Percentiles rank a stretch among this genome's conserved stretches.
phyloP scores from a whole-genome alignment of 92 coral and sea anemone species.

The Montipora capitata region DNA sequence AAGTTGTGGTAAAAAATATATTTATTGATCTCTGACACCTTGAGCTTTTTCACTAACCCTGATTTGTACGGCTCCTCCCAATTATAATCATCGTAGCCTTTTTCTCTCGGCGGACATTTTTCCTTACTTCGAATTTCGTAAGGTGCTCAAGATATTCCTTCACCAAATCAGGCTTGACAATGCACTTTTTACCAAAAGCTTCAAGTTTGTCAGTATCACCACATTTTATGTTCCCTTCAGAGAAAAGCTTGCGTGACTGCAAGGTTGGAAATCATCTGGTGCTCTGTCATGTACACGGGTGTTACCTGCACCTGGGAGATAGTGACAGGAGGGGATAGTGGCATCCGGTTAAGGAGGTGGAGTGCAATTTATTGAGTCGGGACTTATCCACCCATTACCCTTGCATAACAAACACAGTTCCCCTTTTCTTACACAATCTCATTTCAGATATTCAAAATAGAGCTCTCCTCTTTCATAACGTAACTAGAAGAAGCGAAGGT shows the following conservation, averaged over 20 bases:
- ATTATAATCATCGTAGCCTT: too few relatives aligned
- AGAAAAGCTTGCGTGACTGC: constrained; percentile 53
- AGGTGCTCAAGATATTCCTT: too few relatives aligned
- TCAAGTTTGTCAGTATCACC: constrained; percentile 51
- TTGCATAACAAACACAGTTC: not conserved
- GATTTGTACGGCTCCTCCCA: too few relatives aligned
- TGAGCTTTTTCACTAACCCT: not conserved
- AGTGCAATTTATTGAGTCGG: not conserved
- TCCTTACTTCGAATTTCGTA: too few relatives aligned
- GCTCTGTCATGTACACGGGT: not conserved
- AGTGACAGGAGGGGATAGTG: constrained; percentile 15
- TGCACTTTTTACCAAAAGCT: constrained; percentile 23
- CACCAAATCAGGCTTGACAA: not conserved
- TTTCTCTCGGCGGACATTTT: too few relatives aligned
- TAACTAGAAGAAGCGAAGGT: too few relatives aligned
- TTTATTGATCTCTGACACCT: constrained; percentile 19
- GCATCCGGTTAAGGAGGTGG: constrained; percentile 7
- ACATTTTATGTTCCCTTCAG: constrained; percentile 32
- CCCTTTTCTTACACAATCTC: too few relatives aligned
- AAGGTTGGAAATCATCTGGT: constrained; percentile 44
- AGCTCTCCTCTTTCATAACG: too few relatives aligned
- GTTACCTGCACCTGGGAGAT: not conserved
- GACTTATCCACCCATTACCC: constrained; percentile 7
- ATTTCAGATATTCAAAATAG: too few relatives aligned
- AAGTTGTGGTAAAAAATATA: constrained; percentile 14